Base-by-base conservation (phyloP, 2,797 vertebrate species). In the Chelidonichthys spinosus region DNA sequence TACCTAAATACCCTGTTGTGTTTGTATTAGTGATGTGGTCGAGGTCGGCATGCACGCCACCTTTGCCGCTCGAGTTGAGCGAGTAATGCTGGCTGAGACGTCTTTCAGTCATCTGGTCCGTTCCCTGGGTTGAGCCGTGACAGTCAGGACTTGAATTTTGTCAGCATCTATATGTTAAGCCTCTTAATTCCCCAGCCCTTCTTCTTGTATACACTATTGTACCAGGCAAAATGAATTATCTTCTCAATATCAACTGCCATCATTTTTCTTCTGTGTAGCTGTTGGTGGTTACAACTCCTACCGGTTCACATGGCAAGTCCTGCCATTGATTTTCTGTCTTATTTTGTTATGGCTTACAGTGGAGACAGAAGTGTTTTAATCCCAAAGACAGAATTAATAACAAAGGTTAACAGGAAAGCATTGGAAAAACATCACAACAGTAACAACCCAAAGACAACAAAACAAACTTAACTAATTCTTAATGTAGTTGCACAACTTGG, bases 31-130 rank as follows among this genome's bases (percentile, higher is more conserved):
- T 17, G 3, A 40, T 0, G 37, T 40, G 55, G 5, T 39, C 17
- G 17, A 40, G 11, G 10, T 58, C 39, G 17, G 0, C 0, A 15
- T 56, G 36, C 11, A 33, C 6, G 52, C 6, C 52, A 6, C 25
- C 33, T 53, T 54, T 11, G 32, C 25, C 25, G 32, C 32, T 54
- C 33, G 32, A 55, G 17, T 36, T 55, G 3, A 55, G 14, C 1
- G 10, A 0, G 4, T 36, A 17, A 13, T n/a, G 3, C 56, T 6
- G 11, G 18, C 56, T 60, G 36, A 32, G 11, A 0, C 3, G 11
- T 11, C 18, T 43, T 33, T 40, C 2, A 40, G 25, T 82, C 73
- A 47, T 78, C 54, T 49, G 37, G 58, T 61, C 42, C 60, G 40
- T 36, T 63, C 36, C 14, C n/a, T 18, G 25, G 40, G 63, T 63